Evolutionary conservation across 2,113 vertebrate species (phyloP).

Genomic region (Petromus typicus): DNA sequence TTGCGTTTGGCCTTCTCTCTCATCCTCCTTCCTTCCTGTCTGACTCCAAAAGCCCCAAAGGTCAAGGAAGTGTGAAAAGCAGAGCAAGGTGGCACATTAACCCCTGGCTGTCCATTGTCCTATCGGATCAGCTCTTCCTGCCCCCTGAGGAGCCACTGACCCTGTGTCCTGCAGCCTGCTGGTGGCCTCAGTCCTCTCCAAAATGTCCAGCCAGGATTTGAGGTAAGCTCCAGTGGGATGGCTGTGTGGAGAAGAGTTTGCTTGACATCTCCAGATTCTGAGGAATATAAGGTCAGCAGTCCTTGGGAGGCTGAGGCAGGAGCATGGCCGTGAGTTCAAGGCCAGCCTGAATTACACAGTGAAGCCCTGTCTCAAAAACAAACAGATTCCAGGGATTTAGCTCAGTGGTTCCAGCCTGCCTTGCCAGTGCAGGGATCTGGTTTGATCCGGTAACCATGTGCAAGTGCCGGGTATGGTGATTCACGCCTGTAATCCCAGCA

Average conservation of each 20-base stretch:
- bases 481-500: background rate
- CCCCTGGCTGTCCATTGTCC: too few relatives aligned
- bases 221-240: slow-evolving; percentile 19
- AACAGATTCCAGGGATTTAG: too few relatives aligned
- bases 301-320: too few relatives aligned
- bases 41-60: background rate
- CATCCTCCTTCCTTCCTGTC: background rate
- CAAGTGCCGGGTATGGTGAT: too few relatives aligned
- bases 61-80: background rate
- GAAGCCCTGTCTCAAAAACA: too few relatives aligned
- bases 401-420: too few relatives aligned
- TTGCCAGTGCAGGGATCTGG: too few relatives aligned
- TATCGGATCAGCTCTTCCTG: background rate
- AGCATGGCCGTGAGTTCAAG: too few relatives aligned
- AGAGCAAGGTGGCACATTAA: background rate
- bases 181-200: accelerated
- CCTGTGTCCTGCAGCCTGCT: background rate
- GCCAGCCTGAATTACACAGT: too few relatives aligned
- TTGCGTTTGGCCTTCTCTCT: background rate
- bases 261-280: background rate
- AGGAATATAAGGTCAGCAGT: background rate
- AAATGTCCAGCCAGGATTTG: slow-evolving; percentile 65
- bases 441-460: too few relatives aligned
- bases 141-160: background rate
- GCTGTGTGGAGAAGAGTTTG: background rate